phyloP scores from a whole-genome alignment of 2,797 vertebrate genomes.

The Spinus olivaceus region DNA sequence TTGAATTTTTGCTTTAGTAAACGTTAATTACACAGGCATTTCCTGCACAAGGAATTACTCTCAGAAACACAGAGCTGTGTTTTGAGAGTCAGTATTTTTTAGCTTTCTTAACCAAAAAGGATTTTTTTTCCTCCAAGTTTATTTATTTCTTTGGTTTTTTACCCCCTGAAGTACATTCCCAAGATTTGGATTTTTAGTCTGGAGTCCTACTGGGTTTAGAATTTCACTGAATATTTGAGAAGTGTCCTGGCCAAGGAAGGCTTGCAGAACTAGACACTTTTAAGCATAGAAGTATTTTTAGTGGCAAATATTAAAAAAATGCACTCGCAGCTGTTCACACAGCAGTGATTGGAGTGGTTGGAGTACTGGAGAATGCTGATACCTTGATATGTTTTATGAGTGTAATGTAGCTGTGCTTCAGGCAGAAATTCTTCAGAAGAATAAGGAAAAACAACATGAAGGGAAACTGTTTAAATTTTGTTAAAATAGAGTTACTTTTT shows the following conservation, averaged over 20 bases:
- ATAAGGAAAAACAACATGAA: constrained; percentile 4
- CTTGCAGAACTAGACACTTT: not conserved
- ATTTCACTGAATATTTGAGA: not conserved
- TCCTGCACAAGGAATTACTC: not conserved
- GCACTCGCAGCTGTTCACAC: constrained; percentile 37
- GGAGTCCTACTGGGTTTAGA: not conserved
- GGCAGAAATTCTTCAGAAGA: constrained; percentile 59
- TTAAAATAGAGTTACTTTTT: not conserved
- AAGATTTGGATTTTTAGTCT: not conserved
- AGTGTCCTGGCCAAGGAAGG: not conserved
- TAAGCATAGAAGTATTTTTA: constrained; percentile 20
- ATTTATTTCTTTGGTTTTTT: not conserved
- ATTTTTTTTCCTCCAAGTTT: not conserved
- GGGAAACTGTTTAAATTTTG: not conserved
- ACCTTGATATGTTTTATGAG: constrained; percentile 38
- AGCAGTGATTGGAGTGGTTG: constrained; percentile 6
- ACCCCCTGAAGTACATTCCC: not conserved
- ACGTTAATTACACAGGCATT: not conserved
- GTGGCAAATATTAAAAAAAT: constrained; percentile 36
- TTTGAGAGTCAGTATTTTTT: not conserved
- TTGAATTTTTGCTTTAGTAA: not conserved
- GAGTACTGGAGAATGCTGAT: constrained; percentile 41
- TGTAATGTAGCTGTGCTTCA: constrained; percentile 34
- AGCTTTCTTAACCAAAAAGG: not conserved
- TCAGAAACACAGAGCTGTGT: not conserved